Evolutionary conservation across 2,113 vertebrate genomes (phyloP).

Genomic region (Pogona vitticeps): DNA sequence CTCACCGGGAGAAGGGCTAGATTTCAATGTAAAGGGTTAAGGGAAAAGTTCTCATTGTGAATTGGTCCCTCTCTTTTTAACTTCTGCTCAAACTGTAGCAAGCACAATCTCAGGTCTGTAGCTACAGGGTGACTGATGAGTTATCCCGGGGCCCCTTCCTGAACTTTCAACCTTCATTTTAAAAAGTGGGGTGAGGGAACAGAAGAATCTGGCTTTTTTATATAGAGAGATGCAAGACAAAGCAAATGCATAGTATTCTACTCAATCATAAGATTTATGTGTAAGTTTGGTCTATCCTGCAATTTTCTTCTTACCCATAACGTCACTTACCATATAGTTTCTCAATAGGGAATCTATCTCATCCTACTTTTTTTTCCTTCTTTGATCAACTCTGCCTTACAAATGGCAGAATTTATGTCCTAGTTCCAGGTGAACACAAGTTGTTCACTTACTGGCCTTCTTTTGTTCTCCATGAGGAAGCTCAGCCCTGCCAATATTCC

Average conservation of each 20-base stretch:
- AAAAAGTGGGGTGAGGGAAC: no score
- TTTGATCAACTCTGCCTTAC: not conserved
- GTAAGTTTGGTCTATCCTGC: not conserved
- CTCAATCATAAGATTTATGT: not conserved
- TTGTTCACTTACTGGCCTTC: not conserved
- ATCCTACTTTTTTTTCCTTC: not conserved
- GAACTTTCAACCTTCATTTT: no score
- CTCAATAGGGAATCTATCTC: not conserved
- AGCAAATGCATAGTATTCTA: not conserved
- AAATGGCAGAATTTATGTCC: not conserved
- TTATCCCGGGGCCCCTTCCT: not conserved
- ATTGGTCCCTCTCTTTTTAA: no score
- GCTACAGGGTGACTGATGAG: not conserved
- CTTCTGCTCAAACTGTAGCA: no score
- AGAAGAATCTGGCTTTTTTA: not conserved
- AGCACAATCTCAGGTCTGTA: not conserved
- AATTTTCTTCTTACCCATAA: not conserved
- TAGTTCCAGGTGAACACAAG: not conserved
- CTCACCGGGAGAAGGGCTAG: no score
- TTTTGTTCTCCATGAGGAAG: rapidly evolving
- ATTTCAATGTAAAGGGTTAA: no score
- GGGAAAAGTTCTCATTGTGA: no score
- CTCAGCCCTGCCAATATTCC: rapidly evolving
- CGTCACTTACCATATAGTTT: not conserved
- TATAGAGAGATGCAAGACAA: not conserved